Base-by-base conservation (phyloP, 2,113 vertebrate genomes). In the Xenopus laevis region DNA sequence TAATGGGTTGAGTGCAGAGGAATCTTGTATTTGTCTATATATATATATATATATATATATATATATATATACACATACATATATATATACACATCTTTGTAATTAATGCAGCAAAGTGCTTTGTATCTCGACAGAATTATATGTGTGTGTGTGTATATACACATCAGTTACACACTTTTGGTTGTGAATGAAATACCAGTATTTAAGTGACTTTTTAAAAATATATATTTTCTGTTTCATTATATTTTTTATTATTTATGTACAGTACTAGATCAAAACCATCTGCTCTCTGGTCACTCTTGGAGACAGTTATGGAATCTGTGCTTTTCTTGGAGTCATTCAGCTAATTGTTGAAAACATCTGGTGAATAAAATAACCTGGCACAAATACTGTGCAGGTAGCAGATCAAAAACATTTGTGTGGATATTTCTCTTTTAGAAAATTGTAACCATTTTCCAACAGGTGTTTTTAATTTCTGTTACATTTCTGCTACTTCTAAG, bases 341-440 rank as follows among this genome's bases (percentile, higher is more conserved):
- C 66, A 70, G 61, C 67, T 77, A 77, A 77, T 77, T 77, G 67
- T 77, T 60, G 69, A 27, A 63, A 77, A 77, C 74, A 77, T 77
- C 74, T 77, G 74, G 74, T 66, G 69, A 77, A 77, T 70, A 64
- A 77, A 77, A 77, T 77, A 77, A 77, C 74, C 74, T 70, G 74
- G 67, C 74, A 70, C 67, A 77, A 77, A 77, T 63, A 77, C 74
- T 70, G 66, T 20, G 74, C 74, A 77, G 74, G 74, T 77, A 77
- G 74, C 74, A 77, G 74, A 77, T 77, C 66, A 77, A 77, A 77
- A 77, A 77, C 58, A 27, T 70, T 77, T 77, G 67, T 77, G 67
- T 77, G 69, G 66, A 70, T 77, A 69, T 77, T 70, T 77, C 69
- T 77, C 74, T 53, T 16, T 57, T 70, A 70, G 66, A 70, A 70